Base-by-base conservation (phyloP, 2,888 invertebrate species). In the Agrotis puta region DNA sequence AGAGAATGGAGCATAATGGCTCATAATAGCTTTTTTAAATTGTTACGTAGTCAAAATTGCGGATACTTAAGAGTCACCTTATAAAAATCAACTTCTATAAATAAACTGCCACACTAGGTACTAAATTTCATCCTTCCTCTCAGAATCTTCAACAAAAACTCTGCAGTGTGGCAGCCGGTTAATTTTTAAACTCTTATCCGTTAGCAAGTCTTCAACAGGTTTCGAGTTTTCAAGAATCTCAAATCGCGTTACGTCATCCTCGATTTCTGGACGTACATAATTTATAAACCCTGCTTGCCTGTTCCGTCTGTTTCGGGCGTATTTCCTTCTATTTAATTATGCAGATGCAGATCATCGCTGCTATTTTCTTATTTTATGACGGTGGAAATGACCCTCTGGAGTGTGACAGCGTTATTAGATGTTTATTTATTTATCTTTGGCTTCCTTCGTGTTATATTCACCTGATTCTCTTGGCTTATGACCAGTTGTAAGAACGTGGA, bases 251-350 rank as follows among this genome's bases (percentile, higher is more conserved):
- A 88, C 89, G 86, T 87, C 89, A 90, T 88, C 89, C 87, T 78
- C 88, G 87, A 90, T 92, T 87, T 90, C 81, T 81, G 78, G 86
- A 89, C 90, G 91, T 94, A 92, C 93, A 95, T 95, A 93, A 94
- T 94, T 94, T 90, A 94, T 95, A 88, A n/a, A 88, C 77, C 22
- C 77, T 78, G 83, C 74, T 73, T 66, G 77, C 74, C 45, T 72
- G 71, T 53, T 68, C 74, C 62, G 74, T 74, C 74, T 85, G 70
- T 45, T 58, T 50, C 57, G 45, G 57, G 57, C 50, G 57, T 66
- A 71, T 74, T 81, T 78, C 53, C 63, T 71, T 72, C 88, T 89
- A 86, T 88, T 94, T 92, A 94, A 94, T 94, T 92, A 94, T 93
- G 91, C 84, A 93, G 88, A 89, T 88, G 84, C 84, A 85, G 87